Conservation (phyloP, 1,140 invertebrate species). For the Drosophila miranda region DNA sequence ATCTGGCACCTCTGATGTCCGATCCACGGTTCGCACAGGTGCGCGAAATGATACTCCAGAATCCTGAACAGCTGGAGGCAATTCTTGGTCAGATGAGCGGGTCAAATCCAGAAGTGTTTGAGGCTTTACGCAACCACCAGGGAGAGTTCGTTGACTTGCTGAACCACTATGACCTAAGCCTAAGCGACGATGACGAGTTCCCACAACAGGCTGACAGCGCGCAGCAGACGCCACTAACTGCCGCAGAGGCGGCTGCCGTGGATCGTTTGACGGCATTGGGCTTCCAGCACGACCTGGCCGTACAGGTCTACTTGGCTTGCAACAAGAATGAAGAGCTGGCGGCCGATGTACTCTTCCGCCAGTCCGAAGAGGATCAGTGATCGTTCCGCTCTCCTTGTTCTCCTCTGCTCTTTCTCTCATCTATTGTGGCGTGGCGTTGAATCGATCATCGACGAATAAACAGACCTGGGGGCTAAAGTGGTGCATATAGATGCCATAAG, state of each 20-base stretch:
- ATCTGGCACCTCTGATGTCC: conserved; percentile 18
- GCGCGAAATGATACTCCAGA: conserved; percentile 54
- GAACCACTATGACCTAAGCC: background rate
- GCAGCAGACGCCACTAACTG: conserved; percentile 17
- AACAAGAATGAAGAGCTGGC: conserved; percentile 70
- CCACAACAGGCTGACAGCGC: background rate
- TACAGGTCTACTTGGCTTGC: conserved; percentile 70
- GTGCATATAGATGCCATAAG: conserved; percentile 41
- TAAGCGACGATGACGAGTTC: background rate
- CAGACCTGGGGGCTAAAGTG: conserved; percentile 26
- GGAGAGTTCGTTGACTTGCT: conserved; percentile 54
- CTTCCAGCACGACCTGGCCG: conserved; percentile 52
- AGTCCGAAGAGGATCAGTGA: conserved; percentile 54
- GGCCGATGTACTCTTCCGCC: conserved; percentile 64
- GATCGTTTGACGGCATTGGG: conserved; percentile 64
- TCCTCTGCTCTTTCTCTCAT: background rate
- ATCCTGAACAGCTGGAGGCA: conserved; percentile 51
- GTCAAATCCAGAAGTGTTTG: conserved; percentile 46
- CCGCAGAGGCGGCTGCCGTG: conserved; percentile 55
- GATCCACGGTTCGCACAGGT: conserved; percentile 49
- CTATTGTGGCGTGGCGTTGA: background rate
- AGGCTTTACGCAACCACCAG: conserved; percentile 49
- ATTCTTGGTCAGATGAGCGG: conserved; percentile 48
- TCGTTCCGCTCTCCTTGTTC: too few species aligned
- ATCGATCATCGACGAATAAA: conserved; percentile 28